phyloP scores from a whole-genome alignment of 2,797 vertebrate species.

The Cossypha heuglini region DNA sequence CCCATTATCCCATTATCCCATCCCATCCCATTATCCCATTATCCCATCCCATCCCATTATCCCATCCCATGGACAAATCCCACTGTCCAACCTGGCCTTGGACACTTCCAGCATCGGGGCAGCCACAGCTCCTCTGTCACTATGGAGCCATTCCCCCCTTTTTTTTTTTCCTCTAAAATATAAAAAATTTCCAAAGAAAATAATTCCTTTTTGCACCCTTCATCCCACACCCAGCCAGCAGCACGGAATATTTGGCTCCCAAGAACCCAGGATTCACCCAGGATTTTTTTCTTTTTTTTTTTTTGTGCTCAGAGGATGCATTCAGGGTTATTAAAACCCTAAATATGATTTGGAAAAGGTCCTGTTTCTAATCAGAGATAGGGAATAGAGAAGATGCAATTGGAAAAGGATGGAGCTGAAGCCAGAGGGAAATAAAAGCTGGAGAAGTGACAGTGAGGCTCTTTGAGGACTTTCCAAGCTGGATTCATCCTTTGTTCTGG shows the following conservation, averaged over 20 bases:
- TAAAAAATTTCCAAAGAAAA: background rate
- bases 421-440: background rate
- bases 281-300: too few relatives aligned
- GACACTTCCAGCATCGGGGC: background rate
- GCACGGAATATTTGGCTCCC: background rate
- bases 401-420: background rate
- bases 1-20: too few relatives aligned
- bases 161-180: background rate
- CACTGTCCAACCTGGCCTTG: background rate
- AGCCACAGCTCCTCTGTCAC: background rate
- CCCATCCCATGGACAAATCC: too few relatives aligned
- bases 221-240: background rate
- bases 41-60: too few relatives aligned
- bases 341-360: background rate
- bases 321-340: background rate
- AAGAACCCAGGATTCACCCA: background rate
- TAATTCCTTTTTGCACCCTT: background rate
- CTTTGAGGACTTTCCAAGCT: background rate
- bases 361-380: slow-evolving; percentile 24
- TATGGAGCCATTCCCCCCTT: background rate
- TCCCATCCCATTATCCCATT: too few relatives aligned
- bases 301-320: background rate
- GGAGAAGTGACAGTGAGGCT: background rate
- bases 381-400: background rate
- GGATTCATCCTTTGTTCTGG: background rate